Evolutionary conservation across 2,113 vertebrate species (phyloP), one percentile per base, ranked within the genome.

Genomic region (Apeltes quadracus): DNA sequence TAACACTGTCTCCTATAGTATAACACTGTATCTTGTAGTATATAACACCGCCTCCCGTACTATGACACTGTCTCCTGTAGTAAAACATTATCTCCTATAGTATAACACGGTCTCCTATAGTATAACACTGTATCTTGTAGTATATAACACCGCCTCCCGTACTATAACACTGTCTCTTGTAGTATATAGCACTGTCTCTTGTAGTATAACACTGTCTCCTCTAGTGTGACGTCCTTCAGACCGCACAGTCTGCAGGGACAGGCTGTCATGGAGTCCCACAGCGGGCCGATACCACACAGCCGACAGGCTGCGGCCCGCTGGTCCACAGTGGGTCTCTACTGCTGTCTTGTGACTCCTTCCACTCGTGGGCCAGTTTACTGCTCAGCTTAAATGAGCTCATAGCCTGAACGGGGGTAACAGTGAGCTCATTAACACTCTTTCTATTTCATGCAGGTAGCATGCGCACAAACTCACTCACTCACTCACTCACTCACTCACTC

Each of bases 291-390:
- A 18, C 53, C 13, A 20, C 20, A 55, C 53, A 62, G 58, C n/a
- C 7, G 13, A 27, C 23, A 62, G 23, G 63, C 10, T 50, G 25
- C 9, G 41, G 53, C n/a, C 39, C 53, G 67, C 41, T 64, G 81
- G 74, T 71, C 71, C 57, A 59, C 54, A 66, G 70, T 71, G 79
- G 77, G 75, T 46, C 67, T 87, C 77, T 57, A 59, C 75, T 72
- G n/a, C 77, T 61, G 70, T 79, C 84, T 78, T 76, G 82, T 85
- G 87, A 88, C 84, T 59, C 80, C 55, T 5, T 58, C 64, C 63
- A 38, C 59, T 79, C 63, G 59, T 61, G 50, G 79, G 50, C 73
- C 74, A 46, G 46, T 51, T 72, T 23, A 64, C 62, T 56, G 57
- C 44, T 51, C 64, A 78, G 61, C 48, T 74, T n/a, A 25, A 20